These are phyloP conservation scores for Parascotia fuliginaria DNA, from an alignment of 2,888 invertebrate species.

Conservation along the genomic window DNA sequence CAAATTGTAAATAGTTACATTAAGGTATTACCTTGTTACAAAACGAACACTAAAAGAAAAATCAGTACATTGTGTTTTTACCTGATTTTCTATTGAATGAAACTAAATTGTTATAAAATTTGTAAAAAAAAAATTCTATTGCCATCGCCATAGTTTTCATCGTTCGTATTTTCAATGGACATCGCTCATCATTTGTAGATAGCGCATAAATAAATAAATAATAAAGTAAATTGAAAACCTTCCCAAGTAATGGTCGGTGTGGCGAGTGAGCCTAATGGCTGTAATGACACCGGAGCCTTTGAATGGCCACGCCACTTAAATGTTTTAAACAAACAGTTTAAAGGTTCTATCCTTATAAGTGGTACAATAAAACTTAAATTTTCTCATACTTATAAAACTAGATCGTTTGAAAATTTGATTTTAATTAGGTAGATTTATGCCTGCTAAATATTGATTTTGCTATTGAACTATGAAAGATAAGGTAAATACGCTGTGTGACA, in stretches of 20 bases:
- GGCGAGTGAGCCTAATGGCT: constrained; percentile 60
- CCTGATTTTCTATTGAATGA: no score
- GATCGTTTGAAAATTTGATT: constrained; percentile 22
- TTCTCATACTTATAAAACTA: constrained; percentile 31
- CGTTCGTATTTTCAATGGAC: constrained; percentile 48
- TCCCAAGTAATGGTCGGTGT: constrained; percentile 64
- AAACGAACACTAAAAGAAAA: no score
- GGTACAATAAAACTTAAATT: constrained; percentile 40
- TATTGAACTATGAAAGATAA: constrained; percentile 1
- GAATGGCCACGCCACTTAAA: constrained; percentile 57
- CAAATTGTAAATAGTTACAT: no score
- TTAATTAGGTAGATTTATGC: constrained; percentile 20
- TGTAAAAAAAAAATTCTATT: background rate
- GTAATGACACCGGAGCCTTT: constrained; percentile 80
- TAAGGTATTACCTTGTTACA: no score
- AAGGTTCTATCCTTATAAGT: constrained; percentile 31
- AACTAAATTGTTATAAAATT: no score
- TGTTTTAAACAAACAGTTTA: constrained; percentile 58
- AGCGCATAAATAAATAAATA: constrained; percentile 84
- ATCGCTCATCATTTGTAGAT: constrained; percentile 76
- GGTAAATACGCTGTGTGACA: constrained; percentile 3
- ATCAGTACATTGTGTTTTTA: no score
- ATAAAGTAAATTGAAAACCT: constrained; percentile 83
- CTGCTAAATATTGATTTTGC: constrained; percentile 16
- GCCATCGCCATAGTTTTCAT: constrained; percentile 48